These are phyloP conservation scores for Dicranocentrus wangi DNA, from an alignment of 2,888 invertebrate species.

Conservation along the genomic window DNA sequence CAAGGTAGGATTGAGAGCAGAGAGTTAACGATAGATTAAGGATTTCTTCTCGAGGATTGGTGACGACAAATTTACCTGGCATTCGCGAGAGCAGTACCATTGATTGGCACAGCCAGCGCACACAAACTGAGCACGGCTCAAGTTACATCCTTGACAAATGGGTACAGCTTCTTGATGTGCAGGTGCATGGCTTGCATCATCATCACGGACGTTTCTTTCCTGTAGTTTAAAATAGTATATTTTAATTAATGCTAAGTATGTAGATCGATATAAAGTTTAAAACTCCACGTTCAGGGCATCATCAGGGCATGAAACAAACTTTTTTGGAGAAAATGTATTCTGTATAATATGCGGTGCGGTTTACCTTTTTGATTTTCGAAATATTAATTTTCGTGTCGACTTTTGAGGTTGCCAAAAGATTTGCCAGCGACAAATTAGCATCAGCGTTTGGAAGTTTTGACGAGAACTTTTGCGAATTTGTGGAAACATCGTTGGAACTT, in stretches of 20 bases:
- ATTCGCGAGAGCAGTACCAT: slow-evolving; percentile 95
- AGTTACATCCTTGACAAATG: slow-evolving; percentile 89
- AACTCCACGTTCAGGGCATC: no score
- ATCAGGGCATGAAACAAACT: no score
- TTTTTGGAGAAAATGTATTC: not conserved
- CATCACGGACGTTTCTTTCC: slow-evolving; percentile 63
- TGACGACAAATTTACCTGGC: slow-evolving; percentile 92
- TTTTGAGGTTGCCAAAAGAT: slow-evolving; percentile 77
- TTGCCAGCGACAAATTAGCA: slow-evolving; percentile 75
- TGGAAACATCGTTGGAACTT: slow-evolving; percentile 27
- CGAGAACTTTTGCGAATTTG: slow-evolving; percentile 39
- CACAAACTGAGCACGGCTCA: slow-evolving; percentile 87
- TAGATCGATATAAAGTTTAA: no score
- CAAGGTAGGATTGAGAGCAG: no score
- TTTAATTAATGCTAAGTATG: no score
- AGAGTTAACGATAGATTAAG: no score
- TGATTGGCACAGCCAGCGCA: slow-evolving; percentile 93
- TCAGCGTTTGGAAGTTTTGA: slow-evolving; percentile 49
- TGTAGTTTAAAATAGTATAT: no score
- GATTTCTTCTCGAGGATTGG: no score
- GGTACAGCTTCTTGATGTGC: slow-evolving; percentile 78
- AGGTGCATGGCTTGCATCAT: slow-evolving; percentile 67
- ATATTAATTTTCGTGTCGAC: slow-evolving; percentile 72
- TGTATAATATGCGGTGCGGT: not conserved
- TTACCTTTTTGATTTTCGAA: slow-evolving; percentile 57